Evolutionary conservation across 2,797 vertebrate species (phyloP).

Genomic region (Pangasius macronema): DNA sequence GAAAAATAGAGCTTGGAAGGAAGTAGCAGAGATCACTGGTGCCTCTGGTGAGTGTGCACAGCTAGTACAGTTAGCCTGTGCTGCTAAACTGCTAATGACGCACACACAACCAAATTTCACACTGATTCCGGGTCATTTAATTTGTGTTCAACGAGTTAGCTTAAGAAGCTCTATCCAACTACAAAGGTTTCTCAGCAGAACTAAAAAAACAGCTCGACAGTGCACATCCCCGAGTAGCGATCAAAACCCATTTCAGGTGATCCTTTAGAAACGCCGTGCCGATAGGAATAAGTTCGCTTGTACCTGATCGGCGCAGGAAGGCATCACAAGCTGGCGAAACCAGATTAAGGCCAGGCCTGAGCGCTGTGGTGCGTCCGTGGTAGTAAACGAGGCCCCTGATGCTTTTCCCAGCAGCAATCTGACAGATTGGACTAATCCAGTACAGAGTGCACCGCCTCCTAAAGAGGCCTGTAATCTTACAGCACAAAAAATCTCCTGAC

Average conservation of each 20-base stretch:
- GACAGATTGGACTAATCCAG: slow-evolving; percentile 56
- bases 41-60: background rate
- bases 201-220: background rate
- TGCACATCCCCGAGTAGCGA: background rate
- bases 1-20: background rate
- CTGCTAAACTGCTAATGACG: background rate
- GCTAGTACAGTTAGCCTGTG: too few relatives aligned
- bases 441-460: slow-evolving; percentile 44
- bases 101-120: background rate
- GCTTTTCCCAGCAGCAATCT: slow-evolving; percentile 53
- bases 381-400: slow-evolving; percentile 23
- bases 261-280: background rate
- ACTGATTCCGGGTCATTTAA: background rate
- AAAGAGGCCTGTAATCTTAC: slow-evolving; percentile 51
- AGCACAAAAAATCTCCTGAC: slow-evolving; percentile 50
- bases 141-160: background rate
- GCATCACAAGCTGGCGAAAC: background rate
- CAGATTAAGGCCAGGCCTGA: slow-evolving; percentile 67
- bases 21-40: background rate
- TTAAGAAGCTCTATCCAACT: background rate
- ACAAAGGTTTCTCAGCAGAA: background rate
- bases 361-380: background rate
- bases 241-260: background rate
- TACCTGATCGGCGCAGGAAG: background rate
- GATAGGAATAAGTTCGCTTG: background rate